phyloP scores from a whole-genome alignment of 2,113 vertebrate genomes.

The Nestor notabilis region DNA sequence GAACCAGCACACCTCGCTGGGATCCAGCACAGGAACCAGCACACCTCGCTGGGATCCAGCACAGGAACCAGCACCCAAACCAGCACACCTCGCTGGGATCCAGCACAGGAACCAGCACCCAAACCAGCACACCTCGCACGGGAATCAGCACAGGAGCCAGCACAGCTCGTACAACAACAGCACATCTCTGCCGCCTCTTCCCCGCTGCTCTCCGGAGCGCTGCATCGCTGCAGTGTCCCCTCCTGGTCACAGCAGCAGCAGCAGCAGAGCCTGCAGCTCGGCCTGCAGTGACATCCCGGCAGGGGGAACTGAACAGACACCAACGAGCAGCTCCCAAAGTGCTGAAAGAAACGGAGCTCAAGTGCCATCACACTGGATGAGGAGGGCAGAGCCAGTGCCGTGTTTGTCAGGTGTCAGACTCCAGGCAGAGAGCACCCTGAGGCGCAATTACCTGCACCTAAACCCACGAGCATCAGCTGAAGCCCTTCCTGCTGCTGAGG shows the following conservation, averaged over 20 bases:
- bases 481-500: neutral
- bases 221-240: conserved; percentile 6
- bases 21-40: too few species aligned
- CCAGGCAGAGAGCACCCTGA: neutral
- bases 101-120: too few species aligned
- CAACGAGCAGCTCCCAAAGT: neutral
- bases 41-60: too few species aligned
- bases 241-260: neutral
- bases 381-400: neutral
- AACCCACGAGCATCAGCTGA: rapidly evolving
- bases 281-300: neutral
- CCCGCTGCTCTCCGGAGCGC: neutral
- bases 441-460: neutral
- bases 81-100: too few species aligned
- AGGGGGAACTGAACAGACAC: neutral
- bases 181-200: neutral
- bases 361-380: too few species aligned
- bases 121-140: neutral
- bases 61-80: too few species aligned
- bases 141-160: neutral
- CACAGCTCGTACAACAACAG: neutral
- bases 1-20: too few species aligned
- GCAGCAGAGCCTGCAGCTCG: neutral
- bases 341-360: rapidly evolving
- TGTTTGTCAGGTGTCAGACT: rapidly evolving